phyloP scores from a whole-genome alignment of 2,888 invertebrate species.

The Notodonta dromedarius region DNA sequence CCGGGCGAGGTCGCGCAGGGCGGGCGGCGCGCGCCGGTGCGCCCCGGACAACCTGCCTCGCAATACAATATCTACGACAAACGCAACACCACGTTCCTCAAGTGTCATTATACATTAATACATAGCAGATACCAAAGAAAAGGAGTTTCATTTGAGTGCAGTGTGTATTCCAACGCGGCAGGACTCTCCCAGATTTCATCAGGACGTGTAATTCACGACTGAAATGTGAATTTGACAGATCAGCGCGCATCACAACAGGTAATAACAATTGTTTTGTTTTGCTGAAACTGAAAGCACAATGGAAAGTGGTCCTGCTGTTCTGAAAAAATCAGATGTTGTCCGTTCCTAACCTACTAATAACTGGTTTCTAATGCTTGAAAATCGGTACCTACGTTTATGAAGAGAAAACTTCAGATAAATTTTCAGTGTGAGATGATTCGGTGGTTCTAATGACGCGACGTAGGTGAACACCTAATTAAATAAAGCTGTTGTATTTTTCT shows the following conservation, averaged over 20 bases:
- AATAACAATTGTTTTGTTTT: slow-evolving; percentile 39
- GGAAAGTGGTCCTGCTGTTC: background rate
- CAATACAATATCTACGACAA: slow-evolving; percentile 49
- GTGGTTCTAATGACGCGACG: background rate
- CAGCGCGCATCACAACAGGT: slow-evolving; percentile 40
- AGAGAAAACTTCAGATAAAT: background rate
- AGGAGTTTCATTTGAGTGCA: slow-evolving; percentile 23
- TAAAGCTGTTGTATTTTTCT: slow-evolving; percentile 4
- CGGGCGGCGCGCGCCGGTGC: slow-evolving; percentile 77
- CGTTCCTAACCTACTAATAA: too few relatives aligned
- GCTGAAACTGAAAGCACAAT: background rate
- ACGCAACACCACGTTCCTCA: slow-evolving; percentile 45
- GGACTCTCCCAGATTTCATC: slow-evolving; percentile 13
- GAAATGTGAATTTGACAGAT: slow-evolving; percentile 45
- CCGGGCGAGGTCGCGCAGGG: slow-evolving; percentile 64
- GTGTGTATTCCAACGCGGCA: slow-evolving; percentile 10
- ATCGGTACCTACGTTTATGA: background rate
- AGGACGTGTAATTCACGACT: slow-evolving; percentile 22
- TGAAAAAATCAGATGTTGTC: too few relatives aligned
- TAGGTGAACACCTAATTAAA: slow-evolving; percentile 31
- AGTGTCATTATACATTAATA: slow-evolving; percentile 14
- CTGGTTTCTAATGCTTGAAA: background rate
- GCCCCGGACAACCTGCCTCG: slow-evolving; percentile 48
- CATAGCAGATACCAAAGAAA: slow-evolving; percentile 9
- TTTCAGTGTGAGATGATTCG: background rate